These are phyloP conservation scores for Chaenocephalus aceratus DNA, from an alignment of 2,113 vertebrate species.

Conservation along the genomic window DNA sequence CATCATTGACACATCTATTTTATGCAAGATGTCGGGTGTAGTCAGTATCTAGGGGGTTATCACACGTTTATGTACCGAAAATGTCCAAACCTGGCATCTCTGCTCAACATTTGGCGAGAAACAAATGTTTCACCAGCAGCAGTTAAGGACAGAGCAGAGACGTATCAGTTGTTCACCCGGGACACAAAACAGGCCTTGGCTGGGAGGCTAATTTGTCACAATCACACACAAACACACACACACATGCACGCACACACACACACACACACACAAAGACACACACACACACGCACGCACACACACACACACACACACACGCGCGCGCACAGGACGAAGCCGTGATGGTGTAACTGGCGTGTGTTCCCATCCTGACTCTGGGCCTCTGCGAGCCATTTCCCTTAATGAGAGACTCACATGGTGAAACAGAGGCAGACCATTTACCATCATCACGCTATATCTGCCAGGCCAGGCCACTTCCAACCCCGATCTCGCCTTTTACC, in stretches of 20 bases:
- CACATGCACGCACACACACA: too few relatives aligned
- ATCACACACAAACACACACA: background rate
- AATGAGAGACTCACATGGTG: slow-evolving; percentile 57
- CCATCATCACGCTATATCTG: slow-evolving; percentile 37
- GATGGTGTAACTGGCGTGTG: slow-evolving; percentile 24
- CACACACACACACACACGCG: slow-evolving; percentile 10
- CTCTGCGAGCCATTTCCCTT: slow-evolving; percentile 44
- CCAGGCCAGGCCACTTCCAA: background rate
- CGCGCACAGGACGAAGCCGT: background rate
- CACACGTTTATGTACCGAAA: too few relatives aligned
- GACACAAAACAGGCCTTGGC: background rate
- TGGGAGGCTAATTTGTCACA: background rate
- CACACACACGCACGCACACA: background rate
- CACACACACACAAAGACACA: too few relatives aligned
- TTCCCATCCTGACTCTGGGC: slow-evolving; percentile 40
- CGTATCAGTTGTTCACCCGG: background rate
- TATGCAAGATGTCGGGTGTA: too few relatives aligned
- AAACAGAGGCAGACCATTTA: slow-evolving; percentile 52
- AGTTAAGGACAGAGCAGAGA: slow-evolving; percentile 4
- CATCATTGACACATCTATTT: background rate
- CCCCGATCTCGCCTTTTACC: background rate
- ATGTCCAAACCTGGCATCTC: too few relatives aligned
- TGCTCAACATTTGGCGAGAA: background rate
- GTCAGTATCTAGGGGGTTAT: too few relatives aligned
- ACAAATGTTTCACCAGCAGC: background rate